phyloP scores from a whole-genome alignment of 2,113 vertebrate species.

The Manacus vitellinus region DNA sequence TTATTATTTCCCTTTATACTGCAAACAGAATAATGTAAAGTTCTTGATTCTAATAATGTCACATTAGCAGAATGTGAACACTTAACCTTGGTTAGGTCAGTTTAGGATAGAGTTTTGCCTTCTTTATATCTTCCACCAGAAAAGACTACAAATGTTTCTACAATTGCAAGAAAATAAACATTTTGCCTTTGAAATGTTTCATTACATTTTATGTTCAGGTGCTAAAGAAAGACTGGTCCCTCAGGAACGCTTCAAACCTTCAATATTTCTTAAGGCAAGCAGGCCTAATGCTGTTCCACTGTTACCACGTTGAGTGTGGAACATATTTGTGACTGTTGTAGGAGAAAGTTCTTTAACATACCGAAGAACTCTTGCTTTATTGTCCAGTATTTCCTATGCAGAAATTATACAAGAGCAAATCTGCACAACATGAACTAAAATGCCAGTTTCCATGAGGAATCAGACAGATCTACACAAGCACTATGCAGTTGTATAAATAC shows the following conservation, averaged over 20 bases:
- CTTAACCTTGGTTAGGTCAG: background rate
- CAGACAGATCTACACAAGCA: background rate
- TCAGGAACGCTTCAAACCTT: background rate
- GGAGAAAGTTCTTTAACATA: background rate
- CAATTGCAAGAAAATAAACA: background rate
- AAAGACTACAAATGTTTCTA: background rate
- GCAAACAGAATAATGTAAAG: background rate
- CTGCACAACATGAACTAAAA: rapidly evolving
- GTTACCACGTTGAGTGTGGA: background rate
- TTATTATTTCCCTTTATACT: background rate
- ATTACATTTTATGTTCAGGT: background rate
- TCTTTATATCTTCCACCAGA: background rate
- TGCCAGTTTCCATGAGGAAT: background rate
- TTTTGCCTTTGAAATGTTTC: background rate
- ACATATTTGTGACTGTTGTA: background rate
- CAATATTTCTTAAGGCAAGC: background rate
- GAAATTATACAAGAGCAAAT: background rate
- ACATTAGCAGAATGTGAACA: background rate
- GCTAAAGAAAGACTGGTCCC: background rate
- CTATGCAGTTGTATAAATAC: background rate
- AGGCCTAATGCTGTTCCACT: background rate
- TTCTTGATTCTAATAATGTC: background rate
- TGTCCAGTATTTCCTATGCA: background rate
- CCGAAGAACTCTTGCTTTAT: background rate
- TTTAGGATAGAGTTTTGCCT: background rate